A percentile compares a stretch with the other conserved stretches of the same genome.
Evolutionary conservation across 2,888 invertebrate species (phyloP).

Genomic region (Drosophila seclusa): DNA sequence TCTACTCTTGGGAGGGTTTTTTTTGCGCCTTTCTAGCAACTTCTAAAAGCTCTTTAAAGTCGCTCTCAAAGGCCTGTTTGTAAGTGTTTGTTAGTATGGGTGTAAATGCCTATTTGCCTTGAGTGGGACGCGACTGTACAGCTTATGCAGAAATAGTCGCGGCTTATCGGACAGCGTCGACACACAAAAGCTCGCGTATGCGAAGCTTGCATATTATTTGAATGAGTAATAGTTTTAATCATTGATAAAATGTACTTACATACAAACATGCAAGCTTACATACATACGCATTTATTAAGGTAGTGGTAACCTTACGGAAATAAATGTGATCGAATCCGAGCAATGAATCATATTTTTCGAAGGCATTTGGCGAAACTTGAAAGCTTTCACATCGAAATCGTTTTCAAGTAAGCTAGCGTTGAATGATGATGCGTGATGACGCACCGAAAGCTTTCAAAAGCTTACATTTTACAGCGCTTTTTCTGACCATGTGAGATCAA

Average conservation of each 20-base stretch:
- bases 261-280: not conserved
- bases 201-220: conserved; percentile 11
- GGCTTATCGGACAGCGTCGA: conserved; percentile 23
- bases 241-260: not conserved
- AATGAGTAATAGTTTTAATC: not conserved
- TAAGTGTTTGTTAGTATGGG: not conserved
- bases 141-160: conserved; percentile 11
- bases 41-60: conserved; percentile 27
- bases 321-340: conserved; percentile 45
- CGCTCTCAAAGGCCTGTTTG: not conserved
- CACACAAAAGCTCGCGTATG: conserved; percentile 4
- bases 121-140: conserved; percentile 53
- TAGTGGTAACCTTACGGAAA: conserved; percentile 29
- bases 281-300: conserved; percentile 1
- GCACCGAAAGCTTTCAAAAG: conserved; percentile 35
- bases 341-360: conserved; percentile 33
- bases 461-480: conserved; percentile 21
- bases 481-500: conserved; percentile 4
- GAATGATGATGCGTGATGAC: not conserved
- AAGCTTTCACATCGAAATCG: conserved; percentile 25
- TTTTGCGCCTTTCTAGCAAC: conserved; percentile 33
- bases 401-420: conserved; percentile 29
- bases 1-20: conserved; percentile 19
- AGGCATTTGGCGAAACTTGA: conserved; percentile 11
- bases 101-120: conserved; percentile 1